Conservation (phyloP, 2,797 vertebrate genomes). For the Oreonectes daqikongensis region DNA sequence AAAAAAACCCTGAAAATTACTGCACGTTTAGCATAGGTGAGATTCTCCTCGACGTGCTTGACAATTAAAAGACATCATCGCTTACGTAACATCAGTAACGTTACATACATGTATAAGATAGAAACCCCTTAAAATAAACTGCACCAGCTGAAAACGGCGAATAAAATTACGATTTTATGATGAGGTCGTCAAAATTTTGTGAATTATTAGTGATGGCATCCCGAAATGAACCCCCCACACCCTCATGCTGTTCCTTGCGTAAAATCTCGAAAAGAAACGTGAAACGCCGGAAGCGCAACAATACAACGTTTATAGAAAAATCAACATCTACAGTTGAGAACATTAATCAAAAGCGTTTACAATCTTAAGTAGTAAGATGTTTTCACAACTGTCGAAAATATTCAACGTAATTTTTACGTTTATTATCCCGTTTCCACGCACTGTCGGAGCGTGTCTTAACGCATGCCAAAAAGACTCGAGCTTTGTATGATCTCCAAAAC, state of each 20-base stretch:
- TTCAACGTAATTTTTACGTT: background rate
- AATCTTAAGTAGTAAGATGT: background rate
- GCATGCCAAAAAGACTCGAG: background rate
- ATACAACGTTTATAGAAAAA: background rate
- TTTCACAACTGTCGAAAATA: background rate
- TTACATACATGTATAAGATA: background rate
- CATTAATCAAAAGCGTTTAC: background rate
- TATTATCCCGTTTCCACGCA: background rate
- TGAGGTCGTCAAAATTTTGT: background rate
- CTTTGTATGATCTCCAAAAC: background rate
- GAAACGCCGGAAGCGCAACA: conserved; percentile 30
- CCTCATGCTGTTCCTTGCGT: conserved; percentile 33
- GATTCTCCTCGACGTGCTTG: conserved; percentile 11
- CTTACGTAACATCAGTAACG: conserved; percentile 71
- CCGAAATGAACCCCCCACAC: conserved; percentile 32
- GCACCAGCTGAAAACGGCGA: background rate
- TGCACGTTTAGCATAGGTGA: background rate
- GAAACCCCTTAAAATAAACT: background rate
- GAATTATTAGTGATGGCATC: conserved; percentile 41
- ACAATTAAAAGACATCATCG: conserved; percentile 45
- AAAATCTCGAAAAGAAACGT: conserved; percentile 20
- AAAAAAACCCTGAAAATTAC: conserved; percentile 6
- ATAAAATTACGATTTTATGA: background rate
- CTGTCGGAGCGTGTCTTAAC: background rate
- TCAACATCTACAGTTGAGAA: background rate